These are phyloP conservation scores for Coelopa pilipes DNA, from an alignment of 2,888 invertebrate genomes.

Conservation along the genomic window DNA sequence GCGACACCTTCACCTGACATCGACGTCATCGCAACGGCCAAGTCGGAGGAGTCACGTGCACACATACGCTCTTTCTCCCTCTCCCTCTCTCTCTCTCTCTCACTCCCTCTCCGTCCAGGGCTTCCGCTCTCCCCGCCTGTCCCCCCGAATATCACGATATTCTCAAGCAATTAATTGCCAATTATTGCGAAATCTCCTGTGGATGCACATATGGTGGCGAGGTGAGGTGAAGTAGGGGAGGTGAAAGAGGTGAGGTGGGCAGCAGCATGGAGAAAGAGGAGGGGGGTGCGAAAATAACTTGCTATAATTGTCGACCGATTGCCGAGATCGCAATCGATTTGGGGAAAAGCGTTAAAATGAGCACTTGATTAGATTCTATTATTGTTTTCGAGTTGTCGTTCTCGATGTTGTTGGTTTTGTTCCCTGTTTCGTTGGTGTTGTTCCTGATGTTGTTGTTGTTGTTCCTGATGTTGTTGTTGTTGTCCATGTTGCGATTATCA, in stretches of 20 bases:
- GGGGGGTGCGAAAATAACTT: background rate
- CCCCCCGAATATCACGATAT: no score
- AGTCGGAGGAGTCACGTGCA: no score
- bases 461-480: conserved; percentile 6
- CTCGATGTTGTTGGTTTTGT: conserved; percentile 4
- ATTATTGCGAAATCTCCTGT: background rate
- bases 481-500: background rate
- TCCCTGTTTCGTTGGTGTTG: background rate
- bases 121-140: no score
- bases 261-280: no score
- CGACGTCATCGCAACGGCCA: no score
- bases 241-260: no score
- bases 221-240: no score
- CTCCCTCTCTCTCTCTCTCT: no score
- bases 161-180: background rate
- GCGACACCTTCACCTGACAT: no score
- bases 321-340: background rate
- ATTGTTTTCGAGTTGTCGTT: background rate
- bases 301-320: conserved; percentile 1
- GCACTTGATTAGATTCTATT: conserved; percentile 10
- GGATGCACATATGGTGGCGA: background rate
- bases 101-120: no score
- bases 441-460: no score
- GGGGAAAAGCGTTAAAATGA: conserved; percentile 26
- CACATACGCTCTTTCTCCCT: no score